Conservation (phyloP, 2,888 invertebrate genomes). For the Uropetala carovei region DNA sequence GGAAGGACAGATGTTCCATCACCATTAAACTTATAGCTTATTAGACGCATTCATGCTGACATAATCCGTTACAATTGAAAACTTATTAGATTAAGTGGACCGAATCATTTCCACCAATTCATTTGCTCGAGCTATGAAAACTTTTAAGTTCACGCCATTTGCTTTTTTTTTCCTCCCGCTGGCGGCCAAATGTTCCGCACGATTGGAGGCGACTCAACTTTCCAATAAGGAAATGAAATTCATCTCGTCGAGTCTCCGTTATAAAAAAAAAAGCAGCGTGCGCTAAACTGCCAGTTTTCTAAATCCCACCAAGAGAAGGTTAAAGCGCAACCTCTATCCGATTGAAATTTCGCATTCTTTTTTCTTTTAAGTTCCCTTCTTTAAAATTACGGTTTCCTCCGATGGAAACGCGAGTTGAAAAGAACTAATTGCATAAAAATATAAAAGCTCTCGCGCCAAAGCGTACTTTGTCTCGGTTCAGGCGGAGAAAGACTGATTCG, state of each 20-base stretch:
- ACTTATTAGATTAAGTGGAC: conserved; percentile 32
- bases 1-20: not conserved
- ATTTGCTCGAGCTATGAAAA: not conserved
- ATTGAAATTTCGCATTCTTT: conserved; percentile 1
- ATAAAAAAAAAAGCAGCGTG: not conserved
- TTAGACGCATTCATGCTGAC: not conserved
- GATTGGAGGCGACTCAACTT: conserved; percentile 22
- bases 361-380: not conserved
- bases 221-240: conserved; percentile 24
- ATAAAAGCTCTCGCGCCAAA: too few relatives aligned
- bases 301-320: not conserved
- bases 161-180: not conserved
- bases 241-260: not conserved
- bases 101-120: conserved; percentile 12
- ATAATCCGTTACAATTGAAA: not conserved
- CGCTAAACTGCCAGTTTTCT: not conserved
- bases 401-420: not conserved
- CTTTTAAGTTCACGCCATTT: not conserved
- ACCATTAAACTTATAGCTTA: not conserved
- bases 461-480: too few relatives aligned
- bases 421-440: too few relatives aligned
- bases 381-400: not conserved
- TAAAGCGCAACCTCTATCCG: not conserved
- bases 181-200: conserved; percentile 12
- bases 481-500: too few relatives aligned